phyloP scores from a whole-genome alignment of 2,888 invertebrate genomes.

The Ichneumoninae sp. region DNA sequence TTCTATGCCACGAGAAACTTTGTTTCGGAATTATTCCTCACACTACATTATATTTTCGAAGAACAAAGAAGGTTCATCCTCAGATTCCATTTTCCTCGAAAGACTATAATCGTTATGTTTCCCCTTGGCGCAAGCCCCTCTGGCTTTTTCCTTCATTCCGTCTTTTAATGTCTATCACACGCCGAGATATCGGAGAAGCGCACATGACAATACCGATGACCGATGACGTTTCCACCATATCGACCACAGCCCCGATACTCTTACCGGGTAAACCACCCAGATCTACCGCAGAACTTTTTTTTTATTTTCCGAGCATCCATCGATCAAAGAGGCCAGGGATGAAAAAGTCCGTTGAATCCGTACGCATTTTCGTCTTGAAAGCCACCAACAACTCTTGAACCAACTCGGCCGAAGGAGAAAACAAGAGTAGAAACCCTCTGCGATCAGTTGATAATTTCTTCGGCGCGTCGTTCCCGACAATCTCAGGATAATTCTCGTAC shows the following conservation, averaged over 20 bases:
- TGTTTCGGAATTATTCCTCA: not conserved
- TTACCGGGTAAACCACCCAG: constrained; percentile 5
- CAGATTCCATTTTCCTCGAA: constrained; percentile 30
- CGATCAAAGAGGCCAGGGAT: constrained; percentile 72
- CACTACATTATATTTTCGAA: not conserved
- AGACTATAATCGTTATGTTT: constrained; percentile 6
- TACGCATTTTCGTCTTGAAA: constrained; percentile 34
- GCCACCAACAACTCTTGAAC: not conserved
- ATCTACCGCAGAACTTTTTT: constrained; percentile 73
- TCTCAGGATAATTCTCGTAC: constrained; percentile 53
- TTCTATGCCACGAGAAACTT: not conserved
- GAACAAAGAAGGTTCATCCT: constrained; percentile 13
- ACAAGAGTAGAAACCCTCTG: constrained; percentile 6
- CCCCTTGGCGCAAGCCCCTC: not conserved
- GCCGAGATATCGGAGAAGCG: constrained; percentile 55
- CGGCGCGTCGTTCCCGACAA: constrained; percentile 46
- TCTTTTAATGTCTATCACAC: constrained; percentile 39
- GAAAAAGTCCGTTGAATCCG: constrained; percentile 51
- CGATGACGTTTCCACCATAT: constrained; percentile 74
- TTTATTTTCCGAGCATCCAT: constrained; percentile 76
- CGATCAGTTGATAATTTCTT: constrained; percentile 54
- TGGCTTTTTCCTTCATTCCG: constrained; percentile 19
- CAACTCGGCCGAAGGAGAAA: constrained; percentile 40
- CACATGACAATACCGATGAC: constrained; percentile 78
- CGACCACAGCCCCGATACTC: constrained; percentile 21